Conservation (phyloP, 2,888 invertebrate species). For the Neria commutata region DNA sequence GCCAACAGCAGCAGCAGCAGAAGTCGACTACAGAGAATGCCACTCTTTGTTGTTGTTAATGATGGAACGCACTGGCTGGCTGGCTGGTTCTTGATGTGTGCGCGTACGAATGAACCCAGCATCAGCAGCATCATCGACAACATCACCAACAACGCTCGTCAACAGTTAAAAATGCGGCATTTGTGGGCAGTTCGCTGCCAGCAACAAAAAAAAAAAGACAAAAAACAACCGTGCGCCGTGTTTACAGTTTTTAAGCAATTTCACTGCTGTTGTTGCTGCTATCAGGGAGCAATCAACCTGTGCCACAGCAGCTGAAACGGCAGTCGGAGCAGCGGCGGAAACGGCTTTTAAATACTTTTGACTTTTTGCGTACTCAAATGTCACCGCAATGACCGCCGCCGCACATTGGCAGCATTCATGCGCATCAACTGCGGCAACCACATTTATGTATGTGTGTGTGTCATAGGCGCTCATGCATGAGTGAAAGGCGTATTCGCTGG, state of each 20-base stretch:
- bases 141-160: not conserved
- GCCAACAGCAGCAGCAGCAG: conserved; percentile 35
- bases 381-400: conserved; percentile 26
- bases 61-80: not conserved
- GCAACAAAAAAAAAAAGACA: not conserved
- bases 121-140: too few species aligned
- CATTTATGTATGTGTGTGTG: not conserved
- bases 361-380: conserved; percentile 27
- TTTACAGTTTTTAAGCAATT: too few species aligned
- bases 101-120: not conserved
- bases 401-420: not conserved
- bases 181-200: not conserved
- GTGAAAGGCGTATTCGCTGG: too few species aligned
- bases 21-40: conserved; percentile 27
- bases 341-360: conserved; percentile 28
- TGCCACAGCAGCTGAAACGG: conserved; percentile 3
- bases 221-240: not conserved
- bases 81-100: conserved; percentile 20
- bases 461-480: too few species aligned
- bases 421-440: not conserved
- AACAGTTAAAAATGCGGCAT: conserved; percentile 2
- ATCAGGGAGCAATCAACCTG: conserved; percentile 3
- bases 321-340: conserved; percentile 15
- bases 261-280: conserved; percentile 6
- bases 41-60: not conserved